These are phyloP conservation scores for Apostichopus japonicus DNA, from an alignment of 35 echinoderm and acorn worm genomes.

Conservation along the genomic window DNA sequence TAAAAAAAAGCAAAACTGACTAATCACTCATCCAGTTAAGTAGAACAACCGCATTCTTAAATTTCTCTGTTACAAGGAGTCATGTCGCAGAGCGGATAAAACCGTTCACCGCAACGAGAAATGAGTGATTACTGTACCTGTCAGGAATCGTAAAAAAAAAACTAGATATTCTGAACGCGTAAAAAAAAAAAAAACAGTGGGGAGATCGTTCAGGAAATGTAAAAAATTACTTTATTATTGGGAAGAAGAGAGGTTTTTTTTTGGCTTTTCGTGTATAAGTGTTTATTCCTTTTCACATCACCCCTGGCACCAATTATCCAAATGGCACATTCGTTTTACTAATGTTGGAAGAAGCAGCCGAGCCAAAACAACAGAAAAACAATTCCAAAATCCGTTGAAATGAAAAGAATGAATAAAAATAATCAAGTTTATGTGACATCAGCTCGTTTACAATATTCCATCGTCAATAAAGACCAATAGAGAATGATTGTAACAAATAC, in stretches of 20 bases:
- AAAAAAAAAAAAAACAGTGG: background rate
- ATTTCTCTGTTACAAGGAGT: background rate
- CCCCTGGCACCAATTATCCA: background rate
- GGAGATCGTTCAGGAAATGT: background rate
- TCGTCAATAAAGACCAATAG: too few species aligned
- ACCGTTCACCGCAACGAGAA: background rate
- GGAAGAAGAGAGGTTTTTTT: background rate
- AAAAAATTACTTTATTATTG: background rate
- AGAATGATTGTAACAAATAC: too few species aligned
- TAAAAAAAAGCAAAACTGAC: background rate
- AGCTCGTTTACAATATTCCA: too few species aligned
- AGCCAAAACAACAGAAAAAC: background rate
- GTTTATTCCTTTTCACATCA: background rate
- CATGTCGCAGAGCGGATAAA: background rate
- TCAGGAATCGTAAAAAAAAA: background rate
- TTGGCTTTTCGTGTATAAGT: background rate
- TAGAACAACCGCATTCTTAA: background rate
- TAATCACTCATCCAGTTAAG: background rate
- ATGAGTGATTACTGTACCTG: background rate
- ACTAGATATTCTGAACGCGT: background rate
- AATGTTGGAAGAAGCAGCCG: background rate
- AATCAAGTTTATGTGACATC: too few species aligned
- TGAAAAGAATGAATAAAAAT: background rate
- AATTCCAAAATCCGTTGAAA: background rate
- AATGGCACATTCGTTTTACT: background rate